phyloP scores from a whole-genome alignment of 2,113 vertebrate species.

The Microtus ochrogaster region DNA sequence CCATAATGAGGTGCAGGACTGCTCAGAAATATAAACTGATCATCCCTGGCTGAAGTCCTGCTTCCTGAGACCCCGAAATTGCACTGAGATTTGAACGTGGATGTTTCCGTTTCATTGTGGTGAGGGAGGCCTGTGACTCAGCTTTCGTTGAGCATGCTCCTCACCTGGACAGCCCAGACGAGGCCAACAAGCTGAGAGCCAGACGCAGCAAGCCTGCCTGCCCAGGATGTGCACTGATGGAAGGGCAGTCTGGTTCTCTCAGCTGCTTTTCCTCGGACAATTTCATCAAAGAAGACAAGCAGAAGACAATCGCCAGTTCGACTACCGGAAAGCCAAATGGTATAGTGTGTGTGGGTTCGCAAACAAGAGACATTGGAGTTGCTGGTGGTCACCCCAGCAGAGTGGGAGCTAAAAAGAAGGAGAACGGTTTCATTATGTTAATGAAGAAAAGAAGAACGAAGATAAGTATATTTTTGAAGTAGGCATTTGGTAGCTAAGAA shows the following conservation, averaged over 20 bases:
- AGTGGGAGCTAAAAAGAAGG: slow-evolving; percentile 17
- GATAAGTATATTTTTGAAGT: slow-evolving; percentile 79
- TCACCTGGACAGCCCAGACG: slow-evolving; percentile 42
- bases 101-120: slow-evolving; percentile 75
- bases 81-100: slow-evolving; percentile 83
- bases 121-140: slow-evolving; percentile 18
- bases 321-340: slow-evolving; percentile 72
- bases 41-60: slow-evolving; percentile 77
- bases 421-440: slow-evolving; percentile 73
- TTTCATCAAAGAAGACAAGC: slow-evolving; percentile 76
- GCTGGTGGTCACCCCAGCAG: slow-evolving; percentile 42
- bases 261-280: slow-evolving; percentile 58
- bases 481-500: slow-evolving; percentile 71
- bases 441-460: slow-evolving; percentile 74
- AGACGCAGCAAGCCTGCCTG: slow-evolving; percentile 26
- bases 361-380: neutral
- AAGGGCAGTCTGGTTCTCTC: slow-evolving; percentile 58
- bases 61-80: slow-evolving; percentile 79
- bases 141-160: slow-evolving; percentile 62
- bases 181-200: slow-evolving; percentile 49
- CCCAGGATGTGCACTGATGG: neutral
- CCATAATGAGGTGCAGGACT: slow-evolving; percentile 81
- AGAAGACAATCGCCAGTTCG: slow-evolving; percentile 84
- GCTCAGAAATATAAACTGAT: slow-evolving; percentile 64
- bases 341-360: slow-evolving; percentile 17